A percentile compares a stretch with the other conserved stretches of the same genome.
Conservation (phyloP, 2,113 vertebrate genomes). For the Macaca mulatta region DNA sequence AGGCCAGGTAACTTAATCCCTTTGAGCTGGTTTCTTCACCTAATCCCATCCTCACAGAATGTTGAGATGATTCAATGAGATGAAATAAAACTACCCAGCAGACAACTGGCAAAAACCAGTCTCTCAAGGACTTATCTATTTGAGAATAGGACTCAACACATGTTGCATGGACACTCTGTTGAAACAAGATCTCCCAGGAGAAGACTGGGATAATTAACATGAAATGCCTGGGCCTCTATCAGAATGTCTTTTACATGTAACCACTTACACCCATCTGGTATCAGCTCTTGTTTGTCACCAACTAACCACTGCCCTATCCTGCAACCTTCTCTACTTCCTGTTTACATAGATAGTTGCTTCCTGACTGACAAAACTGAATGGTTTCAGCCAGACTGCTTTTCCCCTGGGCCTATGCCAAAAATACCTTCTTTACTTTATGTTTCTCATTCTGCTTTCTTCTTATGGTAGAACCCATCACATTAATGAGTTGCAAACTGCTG, state of each 20-base stretch:
- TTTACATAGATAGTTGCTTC: conserved; percentile 76
- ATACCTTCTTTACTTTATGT: conserved; percentile 31
- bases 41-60: conserved; percentile 20
- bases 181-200: conserved; percentile 2
- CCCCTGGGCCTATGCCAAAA: conserved; percentile 57
- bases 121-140: not conserved
- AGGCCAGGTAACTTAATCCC: not conserved
- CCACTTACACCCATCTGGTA: conserved; percentile 50
- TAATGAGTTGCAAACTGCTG: not conserved
- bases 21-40: not conserved
- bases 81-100: conserved; percentile 4
- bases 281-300: conserved; percentile 63
- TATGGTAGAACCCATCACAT: not conserved
- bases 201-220: not conserved
- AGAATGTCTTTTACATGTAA: conserved; percentile 65
- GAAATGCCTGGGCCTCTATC: conserved; percentile 15
- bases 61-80: conserved; percentile 8
- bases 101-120: not conserved
- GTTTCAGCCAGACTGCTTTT: conserved; percentile 69
- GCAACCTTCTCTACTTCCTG: conserved; percentile 77
- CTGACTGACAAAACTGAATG: conserved; percentile 55
- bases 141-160: not conserved
- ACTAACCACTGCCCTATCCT: conserved; percentile 73
- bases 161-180: not conserved
- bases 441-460: conserved; percentile 51